Conservation (phyloP, 64 coral and sea anemone genomes). For the Cladopsammia gracilis region DNA sequence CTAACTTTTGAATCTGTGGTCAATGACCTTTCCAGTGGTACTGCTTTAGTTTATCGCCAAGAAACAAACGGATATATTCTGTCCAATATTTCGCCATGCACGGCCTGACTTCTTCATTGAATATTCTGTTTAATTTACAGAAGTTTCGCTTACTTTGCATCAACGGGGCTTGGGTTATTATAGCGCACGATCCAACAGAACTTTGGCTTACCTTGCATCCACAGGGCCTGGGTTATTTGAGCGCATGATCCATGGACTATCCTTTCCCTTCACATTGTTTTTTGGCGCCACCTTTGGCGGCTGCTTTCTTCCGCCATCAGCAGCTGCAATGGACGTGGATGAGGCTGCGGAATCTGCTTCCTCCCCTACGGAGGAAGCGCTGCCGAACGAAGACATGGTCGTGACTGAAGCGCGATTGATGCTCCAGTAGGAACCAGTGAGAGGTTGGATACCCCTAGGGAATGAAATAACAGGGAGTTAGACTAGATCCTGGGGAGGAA, state of each 20-base stretch:
- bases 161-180: constrained; percentile 32
- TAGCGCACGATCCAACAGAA: constrained; percentile 57
- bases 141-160: background rate
- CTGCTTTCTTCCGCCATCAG: constrained; percentile 15
- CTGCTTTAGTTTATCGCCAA: too few relatives aligned
- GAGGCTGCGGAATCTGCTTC: constrained; percentile 68
- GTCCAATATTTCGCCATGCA: too few relatives aligned
- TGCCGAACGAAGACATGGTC: constrained; percentile 74
- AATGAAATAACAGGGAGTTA: background rate
- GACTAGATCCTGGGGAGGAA: background rate
- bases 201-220: constrained; percentile 46
- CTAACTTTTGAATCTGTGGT: too few relatives aligned
- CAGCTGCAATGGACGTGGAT: constrained; percentile 2
- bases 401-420: constrained; percentile 53
- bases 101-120: too few relatives aligned
- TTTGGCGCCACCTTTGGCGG: constrained; percentile 54
- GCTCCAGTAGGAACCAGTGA: constrained; percentile 74
- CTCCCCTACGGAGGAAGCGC: constrained; percentile 70
- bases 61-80: too few relatives aligned
- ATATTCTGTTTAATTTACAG: too few relatives aligned
- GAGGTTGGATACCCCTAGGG: constrained; percentile 79
- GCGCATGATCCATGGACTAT: constrained; percentile 81
- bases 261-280: constrained; percentile 59
- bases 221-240: constrained; percentile 40
- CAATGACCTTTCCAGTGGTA: too few relatives aligned